Conservation (phyloP, 2,888 invertebrate genomes). For the Apamea monoglypha region DNA sequence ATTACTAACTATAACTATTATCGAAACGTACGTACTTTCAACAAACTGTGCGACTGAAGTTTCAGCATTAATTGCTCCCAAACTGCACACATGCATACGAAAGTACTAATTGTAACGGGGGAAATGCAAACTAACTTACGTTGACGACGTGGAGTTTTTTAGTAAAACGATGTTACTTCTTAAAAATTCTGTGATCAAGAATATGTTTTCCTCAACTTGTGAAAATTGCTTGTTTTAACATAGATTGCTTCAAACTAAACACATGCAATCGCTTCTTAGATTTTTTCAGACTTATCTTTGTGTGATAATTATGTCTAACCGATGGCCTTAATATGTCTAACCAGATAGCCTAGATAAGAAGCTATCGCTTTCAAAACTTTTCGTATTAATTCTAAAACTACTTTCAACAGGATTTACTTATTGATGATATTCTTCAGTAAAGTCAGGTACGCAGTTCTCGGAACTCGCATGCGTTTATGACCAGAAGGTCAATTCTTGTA, state of each 20-base stretch:
- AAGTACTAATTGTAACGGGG: conserved; percentile 42
- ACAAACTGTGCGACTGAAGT: conserved; percentile 27
- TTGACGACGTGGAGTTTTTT: background rate
- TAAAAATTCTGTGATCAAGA: background rate
- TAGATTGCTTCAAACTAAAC: background rate
- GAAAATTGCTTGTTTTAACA: background rate
- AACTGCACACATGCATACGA: conserved; percentile 42
- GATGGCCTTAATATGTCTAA: too few relatives aligned
- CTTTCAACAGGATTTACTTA: too few relatives aligned
- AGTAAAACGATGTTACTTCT: background rate
- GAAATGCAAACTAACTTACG: conserved; percentile 3
- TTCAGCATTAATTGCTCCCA: conserved; percentile 36
- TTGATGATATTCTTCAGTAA: too few relatives aligned
- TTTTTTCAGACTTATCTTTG: background rate
- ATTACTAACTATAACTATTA: conserved; percentile 14
- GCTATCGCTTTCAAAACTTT: too few relatives aligned
- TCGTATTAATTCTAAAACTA: too few relatives aligned
- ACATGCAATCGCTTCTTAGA: background rate
- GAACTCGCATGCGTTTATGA: too few relatives aligned
- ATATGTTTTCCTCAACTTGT: background rate
- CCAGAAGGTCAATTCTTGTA: too few relatives aligned
- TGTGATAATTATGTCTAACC: background rate
- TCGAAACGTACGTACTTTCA: conserved; percentile 20
- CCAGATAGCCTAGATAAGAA: too few relatives aligned
- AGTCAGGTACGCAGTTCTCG: too few relatives aligned